Conservation (phyloP, 2,888 invertebrate species). For the Tanytarsus gracilentus region DNA sequence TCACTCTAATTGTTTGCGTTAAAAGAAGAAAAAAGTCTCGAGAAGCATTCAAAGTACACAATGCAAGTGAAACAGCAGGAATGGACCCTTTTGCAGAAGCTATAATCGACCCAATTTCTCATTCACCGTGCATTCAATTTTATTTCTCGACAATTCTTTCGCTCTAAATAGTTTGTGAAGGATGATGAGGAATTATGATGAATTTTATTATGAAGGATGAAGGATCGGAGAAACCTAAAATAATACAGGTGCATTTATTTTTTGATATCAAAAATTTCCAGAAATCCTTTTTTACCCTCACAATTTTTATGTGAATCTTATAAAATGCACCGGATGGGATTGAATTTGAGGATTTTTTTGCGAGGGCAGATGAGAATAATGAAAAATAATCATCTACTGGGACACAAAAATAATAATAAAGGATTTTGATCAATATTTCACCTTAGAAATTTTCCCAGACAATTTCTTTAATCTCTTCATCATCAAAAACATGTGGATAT, state of each 20-base stretch:
- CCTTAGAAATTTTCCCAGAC: background rate
- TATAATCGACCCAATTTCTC: too few relatives aligned
- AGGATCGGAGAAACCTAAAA: conserved; percentile 13
- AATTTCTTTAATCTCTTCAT: background rate
- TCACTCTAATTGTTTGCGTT: conserved; percentile 15
- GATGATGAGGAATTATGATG: too few relatives aligned
- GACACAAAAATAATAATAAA: background rate
- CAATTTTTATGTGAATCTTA: background rate
- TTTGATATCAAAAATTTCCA: conserved; percentile 27
- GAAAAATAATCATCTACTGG: background rate
- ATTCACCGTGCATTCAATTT: too few relatives aligned
- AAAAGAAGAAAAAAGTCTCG: background rate
- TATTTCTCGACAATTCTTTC: too few relatives aligned
- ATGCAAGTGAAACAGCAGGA: too few relatives aligned
- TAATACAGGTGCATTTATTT: conserved; percentile 29
- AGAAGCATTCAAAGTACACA: too few relatives aligned
- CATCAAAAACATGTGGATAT: conserved; percentile 12
- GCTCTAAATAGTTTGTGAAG: background rate
- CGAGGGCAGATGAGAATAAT: conserved; percentile 25
- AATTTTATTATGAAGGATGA: background rate
- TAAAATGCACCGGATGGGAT: conserved; percentile 26
- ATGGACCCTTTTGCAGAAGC: too few relatives aligned
- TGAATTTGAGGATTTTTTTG: conserved; percentile 4
- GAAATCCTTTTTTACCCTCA: background rate
- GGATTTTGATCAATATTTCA: conserved; percentile 10